Evolutionary conservation across 2,113 vertebrate species (phyloP), one percentile per base, ranked within the genome.

Genomic region (Hypomesus transpacificus): DNA sequence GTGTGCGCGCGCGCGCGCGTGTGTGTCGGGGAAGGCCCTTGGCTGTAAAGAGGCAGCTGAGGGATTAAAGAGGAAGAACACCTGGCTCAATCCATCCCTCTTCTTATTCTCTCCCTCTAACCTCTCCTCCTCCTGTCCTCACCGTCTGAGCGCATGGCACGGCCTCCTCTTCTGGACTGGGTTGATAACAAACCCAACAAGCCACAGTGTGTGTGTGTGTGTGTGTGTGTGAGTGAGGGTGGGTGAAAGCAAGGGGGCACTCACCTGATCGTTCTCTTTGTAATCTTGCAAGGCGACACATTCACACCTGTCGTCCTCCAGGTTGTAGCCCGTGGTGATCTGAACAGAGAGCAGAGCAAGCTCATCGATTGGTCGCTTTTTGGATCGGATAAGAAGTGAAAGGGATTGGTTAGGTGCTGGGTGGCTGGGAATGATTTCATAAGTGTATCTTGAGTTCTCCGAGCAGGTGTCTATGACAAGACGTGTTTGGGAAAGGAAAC

Each of bases 261-360:
- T 61, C 83, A 98, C 97, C 96, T 99, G 97, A 73, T 99, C 94
- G 1, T 93, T 94, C 65, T 93, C 84, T 83, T 92, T 95, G 82
- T 96, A 98, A 79, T 98, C 97, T 69, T 92, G 94, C 75, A 98
- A 91, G 0, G 97, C 96, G 24, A 98, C 97, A 66, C 97, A 99
- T 79, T 98, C 97, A 28, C 97, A 99, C 13, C 96, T 93, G 87
- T 98, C 97, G n/a, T 98, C 97, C 84, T 99, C 97, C 79, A 99
- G 88, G 86, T 98, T 99, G 87, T 99, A 99, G 54, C 97, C 97
- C 0, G 97, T 99, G 14, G 97, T 98, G 79, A 99, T 98, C 97
- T 99, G 77, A 51, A 76, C 61, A 26, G 69, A 26, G 69, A 2
- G 31, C 60, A 31, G 4, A 71, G 71, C 68, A 74, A 51, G 66